Conservation (phyloP, 2,888 invertebrate genomes). For the Cepaea hortensis region DNA sequence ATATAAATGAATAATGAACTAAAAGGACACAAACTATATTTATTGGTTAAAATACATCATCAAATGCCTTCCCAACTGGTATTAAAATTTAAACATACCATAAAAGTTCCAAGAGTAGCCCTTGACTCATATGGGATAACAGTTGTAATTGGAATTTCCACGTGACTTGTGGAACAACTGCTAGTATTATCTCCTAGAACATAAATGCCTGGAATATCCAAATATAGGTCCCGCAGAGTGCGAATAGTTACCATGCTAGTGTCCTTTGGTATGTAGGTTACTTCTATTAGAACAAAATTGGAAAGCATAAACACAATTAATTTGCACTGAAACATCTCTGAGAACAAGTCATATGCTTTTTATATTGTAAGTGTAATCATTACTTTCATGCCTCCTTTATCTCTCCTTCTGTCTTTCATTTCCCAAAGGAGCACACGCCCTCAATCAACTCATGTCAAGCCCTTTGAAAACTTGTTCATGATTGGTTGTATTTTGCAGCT, state of each 20-base stretch:
- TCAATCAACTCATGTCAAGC: no score
- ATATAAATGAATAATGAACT: no score
- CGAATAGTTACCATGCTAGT: conserved; percentile 50
- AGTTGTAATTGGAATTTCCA: conserved; percentile 27
- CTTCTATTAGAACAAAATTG: conserved; percentile 56
- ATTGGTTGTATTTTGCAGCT: no score
- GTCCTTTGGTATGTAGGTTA: conserved; percentile 59
- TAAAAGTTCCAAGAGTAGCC: conserved; percentile 39
- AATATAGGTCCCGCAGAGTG: conserved; percentile 62
- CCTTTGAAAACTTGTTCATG: no score
- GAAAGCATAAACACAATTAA: no score
- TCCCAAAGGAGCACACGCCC: no score
- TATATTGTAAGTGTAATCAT: not conserved
- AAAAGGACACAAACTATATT: no score
- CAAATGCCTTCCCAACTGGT: no score
- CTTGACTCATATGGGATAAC: not conserved
- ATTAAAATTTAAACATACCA: conserved; percentile 17
- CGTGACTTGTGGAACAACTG: conserved; percentile 53
- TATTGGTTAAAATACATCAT: no score
- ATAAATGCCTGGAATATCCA: conserved; percentile 51
- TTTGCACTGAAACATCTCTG: not conserved
- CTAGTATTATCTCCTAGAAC: conserved; percentile 56
- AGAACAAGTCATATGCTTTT: not conserved
- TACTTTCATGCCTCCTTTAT: no score
- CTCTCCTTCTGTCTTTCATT: no score